phyloP scores from a whole-genome alignment of 2,113 vertebrate species.

The Calcarius ornatus region DNA sequence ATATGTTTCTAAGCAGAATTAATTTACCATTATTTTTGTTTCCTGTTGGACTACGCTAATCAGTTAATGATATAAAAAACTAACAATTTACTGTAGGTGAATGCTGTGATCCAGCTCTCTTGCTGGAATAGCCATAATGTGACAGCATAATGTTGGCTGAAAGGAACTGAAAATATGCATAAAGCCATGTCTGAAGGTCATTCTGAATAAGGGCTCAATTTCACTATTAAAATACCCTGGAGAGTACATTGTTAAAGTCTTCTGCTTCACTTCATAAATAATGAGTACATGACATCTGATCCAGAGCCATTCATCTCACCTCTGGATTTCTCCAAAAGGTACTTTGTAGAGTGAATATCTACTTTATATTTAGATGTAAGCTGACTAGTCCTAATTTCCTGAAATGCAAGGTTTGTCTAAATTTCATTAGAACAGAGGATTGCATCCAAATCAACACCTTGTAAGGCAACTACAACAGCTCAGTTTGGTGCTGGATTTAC shows the following conservation, averaged over 20 bases:
- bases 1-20: neutral
- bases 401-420: neutral
- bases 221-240: neutral
- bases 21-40: neutral
- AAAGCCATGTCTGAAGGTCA: neutral
- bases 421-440: neutral
- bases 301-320: neutral
- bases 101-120: neutral
- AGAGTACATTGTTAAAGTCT: neutral
- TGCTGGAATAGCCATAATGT: neutral
- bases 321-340: neutral
- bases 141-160: neutral
- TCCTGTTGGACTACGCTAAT: neutral
- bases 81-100: neutral
- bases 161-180: neutral
- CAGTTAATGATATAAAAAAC: neutral
- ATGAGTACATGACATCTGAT: neutral
- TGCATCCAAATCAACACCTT: neutral
- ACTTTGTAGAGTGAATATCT: neutral
- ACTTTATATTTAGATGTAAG: neutral
- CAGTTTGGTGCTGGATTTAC: neutral
- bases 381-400: neutral
- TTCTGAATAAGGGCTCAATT: neutral
- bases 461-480: neutral
- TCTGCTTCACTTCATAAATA: neutral